Conservation (phyloP, 2,113 vertebrate species). For the Herpailurus yagouaroundi region DNA sequence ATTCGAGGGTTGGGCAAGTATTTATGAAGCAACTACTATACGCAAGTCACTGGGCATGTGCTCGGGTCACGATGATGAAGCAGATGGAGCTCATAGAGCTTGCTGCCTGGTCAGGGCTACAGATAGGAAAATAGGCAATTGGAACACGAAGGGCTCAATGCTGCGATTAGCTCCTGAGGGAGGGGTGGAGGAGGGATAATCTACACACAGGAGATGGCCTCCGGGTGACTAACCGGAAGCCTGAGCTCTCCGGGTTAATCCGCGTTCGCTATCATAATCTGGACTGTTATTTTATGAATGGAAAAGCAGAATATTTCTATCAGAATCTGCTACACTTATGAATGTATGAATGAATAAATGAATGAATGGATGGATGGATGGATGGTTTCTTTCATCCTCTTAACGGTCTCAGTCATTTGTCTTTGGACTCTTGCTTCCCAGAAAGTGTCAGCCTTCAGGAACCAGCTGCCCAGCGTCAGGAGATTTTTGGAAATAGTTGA, state of each 20-base stretch:
- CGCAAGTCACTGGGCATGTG: not conserved
- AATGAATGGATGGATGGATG: not conserved
- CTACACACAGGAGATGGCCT: not conserved
- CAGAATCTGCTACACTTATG: not conserved
- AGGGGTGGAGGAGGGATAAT: not conserved
- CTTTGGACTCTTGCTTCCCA: constrained; percentile 51
- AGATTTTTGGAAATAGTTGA: constrained; percentile 47
- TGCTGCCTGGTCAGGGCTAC: not conserved
- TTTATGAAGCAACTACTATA: not conserved
- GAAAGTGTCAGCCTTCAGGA: constrained; percentile 6
- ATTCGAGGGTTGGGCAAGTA: not conserved
- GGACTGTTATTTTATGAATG: not conserved
- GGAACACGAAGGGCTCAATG: not conserved
- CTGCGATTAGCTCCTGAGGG: not conserved
- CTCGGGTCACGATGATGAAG: not conserved
- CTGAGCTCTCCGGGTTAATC: not conserved
- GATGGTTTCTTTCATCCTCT: constrained; percentile 6
- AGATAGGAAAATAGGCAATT: not conserved
- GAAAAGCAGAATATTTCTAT: constrained; percentile 12
- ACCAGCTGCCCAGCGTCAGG: not conserved
- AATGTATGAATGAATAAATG: not conserved
- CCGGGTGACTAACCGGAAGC: not conserved
- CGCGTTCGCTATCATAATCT: not conserved
- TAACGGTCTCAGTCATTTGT: constrained; percentile 17
- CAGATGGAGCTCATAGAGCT: not conserved